Evolutionary conservation across 2,113 vertebrate species (phyloP), one percentile per base, ranked within the genome.

Genomic region (Hirundichthys speculiger): DNA sequence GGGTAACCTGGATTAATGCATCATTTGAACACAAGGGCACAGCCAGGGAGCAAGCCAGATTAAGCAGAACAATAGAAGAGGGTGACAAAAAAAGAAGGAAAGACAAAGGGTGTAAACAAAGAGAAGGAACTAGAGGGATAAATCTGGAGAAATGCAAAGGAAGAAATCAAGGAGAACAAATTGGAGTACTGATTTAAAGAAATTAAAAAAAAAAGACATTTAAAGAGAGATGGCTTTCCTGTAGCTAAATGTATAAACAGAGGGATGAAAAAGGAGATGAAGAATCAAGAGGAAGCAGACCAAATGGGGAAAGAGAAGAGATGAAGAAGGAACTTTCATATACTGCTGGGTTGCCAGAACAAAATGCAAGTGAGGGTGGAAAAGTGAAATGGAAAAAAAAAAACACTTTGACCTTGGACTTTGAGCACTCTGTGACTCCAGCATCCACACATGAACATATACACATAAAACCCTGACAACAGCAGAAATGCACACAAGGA

Each of bases 1-100:
- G 81, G 61, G 63, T 78, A 85, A 87, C 86, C 80, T 80, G 80
- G 82, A 83, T 86, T 80, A 86, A 88, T 80, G 74, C 82, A 85
- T 87, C 48, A 84, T 86, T 77, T 78, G 62, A 68, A 84, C 74
- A 86, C 45, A 16, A 77, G 71, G 66, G 71, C 71, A 79, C 81
- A 79, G 83, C 62, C 45, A 4, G 64, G 57, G 64, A 80, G 60
- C 64, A 77, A 75, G 73, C 57, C 62, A 68, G 73, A 87, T 76
- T 79, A 85, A 71, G 55, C 62, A 54, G 74, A 69, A 86, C 80
- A 87, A 87, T 67, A 45, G 59, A 56, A 46, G 61, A 16, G 51
- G 64, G 42, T 11, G 40, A 18, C 21, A 51, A 45, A 42, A 47
- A 21, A 24, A 11, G 48, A 52, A 34, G 30, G 30, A 34, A 34